Percentiles rank a stretch among this genome's conserved stretches.
phyloP scores from a whole-genome alignment of 2,888 invertebrate genomes.

The Salticus scenicus region DNA sequence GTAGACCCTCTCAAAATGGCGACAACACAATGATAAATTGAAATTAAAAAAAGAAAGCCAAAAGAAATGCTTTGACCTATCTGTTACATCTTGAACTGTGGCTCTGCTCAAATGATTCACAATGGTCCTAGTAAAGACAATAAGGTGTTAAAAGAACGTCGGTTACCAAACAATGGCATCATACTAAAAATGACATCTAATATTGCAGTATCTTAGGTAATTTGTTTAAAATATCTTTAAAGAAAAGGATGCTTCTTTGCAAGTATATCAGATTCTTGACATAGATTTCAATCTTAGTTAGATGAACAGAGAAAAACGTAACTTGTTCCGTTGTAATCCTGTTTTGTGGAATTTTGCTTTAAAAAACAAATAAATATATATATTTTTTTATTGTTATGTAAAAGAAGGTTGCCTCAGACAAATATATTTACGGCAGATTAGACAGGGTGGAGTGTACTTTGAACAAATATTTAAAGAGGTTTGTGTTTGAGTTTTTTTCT shows the following conservation, averaged over 20 bases:
- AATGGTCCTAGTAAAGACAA: slow-evolving; percentile 5
- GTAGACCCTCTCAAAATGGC: slow-evolving; percentile 17
- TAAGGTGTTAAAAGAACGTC: neutral
- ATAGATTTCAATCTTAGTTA: neutral
- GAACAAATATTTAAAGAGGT: too few species aligned
- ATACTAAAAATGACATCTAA: neutral
- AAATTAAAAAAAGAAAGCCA: neutral
- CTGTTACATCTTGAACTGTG: neutral
- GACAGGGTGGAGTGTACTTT: too few species aligned
- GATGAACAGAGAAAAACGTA: too few species aligned
- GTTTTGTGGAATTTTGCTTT: too few species aligned
- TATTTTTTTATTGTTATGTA: too few species aligned
- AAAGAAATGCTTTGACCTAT: neutral
- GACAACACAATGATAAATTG: slow-evolving; percentile 13
- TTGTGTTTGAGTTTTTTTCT: too few species aligned
- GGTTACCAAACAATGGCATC: neutral
- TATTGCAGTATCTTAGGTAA: neutral
- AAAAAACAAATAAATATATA: too few species aligned
- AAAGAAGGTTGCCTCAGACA: too few species aligned
- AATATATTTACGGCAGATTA: too few species aligned
- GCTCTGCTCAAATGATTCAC: neutral
- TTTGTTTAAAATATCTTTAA: neutral
- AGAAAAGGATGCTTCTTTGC: too few species aligned
- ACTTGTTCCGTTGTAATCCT: too few species aligned
- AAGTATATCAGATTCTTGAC: neutral